Evolutionary conservation across 2,888 invertebrate genomes (phyloP).

Genomic region (Osmoderma eremita): DNA sequence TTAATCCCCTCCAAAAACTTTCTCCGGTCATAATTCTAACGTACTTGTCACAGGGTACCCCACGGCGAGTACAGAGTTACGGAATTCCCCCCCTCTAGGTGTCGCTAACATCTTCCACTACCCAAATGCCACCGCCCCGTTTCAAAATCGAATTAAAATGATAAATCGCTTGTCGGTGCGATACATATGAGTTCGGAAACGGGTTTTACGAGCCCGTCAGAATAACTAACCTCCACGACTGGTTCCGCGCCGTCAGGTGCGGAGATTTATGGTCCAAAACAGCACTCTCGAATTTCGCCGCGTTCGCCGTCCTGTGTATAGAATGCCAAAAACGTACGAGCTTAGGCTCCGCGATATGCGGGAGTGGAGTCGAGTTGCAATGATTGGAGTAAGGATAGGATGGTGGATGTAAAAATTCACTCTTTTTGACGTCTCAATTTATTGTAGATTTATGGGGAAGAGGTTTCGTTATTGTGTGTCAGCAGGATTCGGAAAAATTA

Average conservation of each 20-base stretch:
- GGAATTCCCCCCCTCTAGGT: not conserved
- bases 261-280: conserved; percentile 18
- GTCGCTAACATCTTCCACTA: not conserved
- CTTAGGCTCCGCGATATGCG: no score
- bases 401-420: no score
- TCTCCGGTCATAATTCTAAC: conserved; percentile 20
- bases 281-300: conserved; percentile 18
- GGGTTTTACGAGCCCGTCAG: conserved; percentile 35
- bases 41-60: conserved; percentile 8
- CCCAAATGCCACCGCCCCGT: not conserved
- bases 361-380: no score
- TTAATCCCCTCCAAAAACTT: conserved; percentile 18
- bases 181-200: conserved; percentile 30
- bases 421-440: no score
- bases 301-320: no score
- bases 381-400: no score
- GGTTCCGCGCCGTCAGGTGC: conserved; percentile 22
- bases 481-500: no score
- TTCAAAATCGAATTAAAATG: conserved; percentile 37
- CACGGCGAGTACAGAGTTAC: not conserved
- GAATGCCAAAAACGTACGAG: not conserved
- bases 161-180: conserved; percentile 35
- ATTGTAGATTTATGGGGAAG: no score
- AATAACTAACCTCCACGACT: conserved; percentile 38
- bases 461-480: no score